A percentile compares a stretch with the other conserved stretches of the same genome.
Conservation (phyloP, 2,888 invertebrate species). For the Pyrrhopygopsis socrates region DNA sequence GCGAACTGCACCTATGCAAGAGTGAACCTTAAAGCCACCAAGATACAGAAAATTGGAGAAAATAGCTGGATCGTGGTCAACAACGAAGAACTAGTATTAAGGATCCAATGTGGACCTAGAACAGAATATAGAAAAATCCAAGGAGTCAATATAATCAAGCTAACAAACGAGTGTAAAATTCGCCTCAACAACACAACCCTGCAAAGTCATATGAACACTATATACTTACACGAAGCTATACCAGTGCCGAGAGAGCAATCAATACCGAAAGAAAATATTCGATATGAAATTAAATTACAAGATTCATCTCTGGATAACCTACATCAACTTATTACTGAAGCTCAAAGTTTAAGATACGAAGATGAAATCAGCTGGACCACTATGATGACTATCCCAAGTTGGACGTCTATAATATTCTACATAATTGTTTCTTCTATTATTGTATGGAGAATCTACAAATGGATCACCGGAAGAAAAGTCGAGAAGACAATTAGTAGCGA, state of each 20-base stretch:
- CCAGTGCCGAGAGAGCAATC: constrained; percentile 6
- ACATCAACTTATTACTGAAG: constrained; percentile 25
- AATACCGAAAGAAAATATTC: constrained; percentile 33
- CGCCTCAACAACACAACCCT: constrained; percentile 18
- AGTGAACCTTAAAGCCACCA: not conserved
- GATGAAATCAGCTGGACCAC: constrained; percentile 1
- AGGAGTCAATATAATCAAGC: constrained; percentile 32
- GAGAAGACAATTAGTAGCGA: constrained; percentile 29
- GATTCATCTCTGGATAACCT: constrained; percentile 27
- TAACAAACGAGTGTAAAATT: constrained; percentile 26
- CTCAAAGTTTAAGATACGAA: constrained; percentile 6
- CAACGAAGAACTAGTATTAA: constrained; percentile 15
- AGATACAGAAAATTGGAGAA: constrained; percentile 25
- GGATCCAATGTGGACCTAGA: constrained; percentile 27
- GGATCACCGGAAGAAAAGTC: not conserved
- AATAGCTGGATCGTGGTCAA: constrained; percentile 28
- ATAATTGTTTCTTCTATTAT: not conserved
- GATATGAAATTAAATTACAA: constrained; percentile 30
- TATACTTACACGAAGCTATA: constrained; percentile 9
- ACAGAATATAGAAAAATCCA: constrained; percentile 28
- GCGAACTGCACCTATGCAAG: constrained; percentile 16
- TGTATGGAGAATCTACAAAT: not conserved
- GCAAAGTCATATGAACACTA: constrained; percentile 2
- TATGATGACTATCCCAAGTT: not conserved
- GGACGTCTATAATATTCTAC: constrained; percentile 20